Percentiles rank a stretch among this genome's conserved stretches.
These are phyloP conservation scores for Micromussa lordhowensis DNA, from an alignment of 92 coral and sea anemone species.

Conservation along the genomic window DNA sequence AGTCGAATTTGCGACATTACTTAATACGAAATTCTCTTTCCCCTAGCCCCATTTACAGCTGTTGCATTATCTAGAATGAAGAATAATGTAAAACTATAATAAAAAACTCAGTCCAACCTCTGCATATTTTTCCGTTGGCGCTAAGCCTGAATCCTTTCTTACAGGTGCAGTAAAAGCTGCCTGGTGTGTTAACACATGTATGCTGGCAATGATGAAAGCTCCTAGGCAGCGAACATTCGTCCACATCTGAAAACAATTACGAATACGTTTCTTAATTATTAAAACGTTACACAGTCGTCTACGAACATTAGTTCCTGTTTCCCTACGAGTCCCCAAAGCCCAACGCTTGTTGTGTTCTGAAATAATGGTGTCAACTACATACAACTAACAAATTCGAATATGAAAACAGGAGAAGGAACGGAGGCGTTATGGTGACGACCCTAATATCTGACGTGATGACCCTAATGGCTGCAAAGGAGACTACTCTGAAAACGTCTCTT, in stretches of 20 bases:
- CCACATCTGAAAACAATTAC: slow-evolving; percentile 62
- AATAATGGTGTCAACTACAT: neutral
- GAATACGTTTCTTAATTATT: neutral
- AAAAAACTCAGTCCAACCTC: slow-evolving; percentile 66
- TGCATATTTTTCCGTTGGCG: slow-evolving; percentile 89
- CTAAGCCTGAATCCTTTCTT: slow-evolving; percentile 82
- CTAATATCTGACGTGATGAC: too few relatives aligned
- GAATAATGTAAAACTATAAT: neutral
- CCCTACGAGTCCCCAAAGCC: neutral
- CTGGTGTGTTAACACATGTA: slow-evolving; percentile 88
- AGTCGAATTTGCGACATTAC: neutral
- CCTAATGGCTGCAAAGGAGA: too few relatives aligned
- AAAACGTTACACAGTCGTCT: neutral
- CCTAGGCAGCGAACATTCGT: slow-evolving; percentile 80
- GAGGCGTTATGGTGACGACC: too few relatives aligned
- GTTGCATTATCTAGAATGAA: neutral
- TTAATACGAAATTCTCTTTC: neutral
- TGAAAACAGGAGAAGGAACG: too few relatives aligned
- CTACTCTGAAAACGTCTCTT: too few relatives aligned
- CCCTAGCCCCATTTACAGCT: neutral
- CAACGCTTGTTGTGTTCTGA: neutral
- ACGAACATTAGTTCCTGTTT: neutral
- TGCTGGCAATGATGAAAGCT: slow-evolving; percentile 91
- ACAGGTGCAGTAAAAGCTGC: slow-evolving; percentile 93
- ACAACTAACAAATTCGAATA: neutral